Evolutionary conservation across 2,888 invertebrate species (phyloP).

Genomic region (Drosophila percnosoma): DNA sequence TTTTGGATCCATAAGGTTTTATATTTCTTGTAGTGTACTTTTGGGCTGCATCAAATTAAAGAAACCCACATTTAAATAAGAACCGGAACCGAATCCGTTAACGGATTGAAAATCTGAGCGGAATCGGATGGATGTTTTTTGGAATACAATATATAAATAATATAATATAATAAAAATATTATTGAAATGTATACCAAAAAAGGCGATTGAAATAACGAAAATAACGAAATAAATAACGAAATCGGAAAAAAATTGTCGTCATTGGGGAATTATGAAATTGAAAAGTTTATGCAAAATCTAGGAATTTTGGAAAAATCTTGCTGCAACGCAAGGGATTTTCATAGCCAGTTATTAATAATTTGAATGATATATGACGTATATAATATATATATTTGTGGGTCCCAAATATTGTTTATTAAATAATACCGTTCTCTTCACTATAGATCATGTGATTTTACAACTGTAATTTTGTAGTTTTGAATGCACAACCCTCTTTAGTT

Average conservation of each 20-base stretch:
- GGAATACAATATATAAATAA: not conserved
- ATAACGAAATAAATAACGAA: not conserved
- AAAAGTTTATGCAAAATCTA: not conserved
- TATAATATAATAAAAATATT: not conserved
- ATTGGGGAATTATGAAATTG: not conserved
- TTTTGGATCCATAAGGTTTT: not conserved
- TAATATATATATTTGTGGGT: not conserved
- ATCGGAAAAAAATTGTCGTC: not conserved
- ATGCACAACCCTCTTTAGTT: no score
- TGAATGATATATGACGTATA: not conserved
- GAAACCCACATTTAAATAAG: not conserved
- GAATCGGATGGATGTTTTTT: not conserved
- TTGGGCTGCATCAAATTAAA: not conserved
- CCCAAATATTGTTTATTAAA: not conserved
- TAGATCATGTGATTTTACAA: not conserved
- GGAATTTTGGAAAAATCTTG: not conserved
- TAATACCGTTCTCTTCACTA: not conserved
- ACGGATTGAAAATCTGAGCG: not conserved
- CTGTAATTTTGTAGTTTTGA: not conserved
- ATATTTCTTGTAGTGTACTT: not conserved
- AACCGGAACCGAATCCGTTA: not conserved
- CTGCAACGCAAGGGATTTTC: not conserved
- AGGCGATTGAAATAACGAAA: not conserved
- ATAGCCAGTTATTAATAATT: not conserved
- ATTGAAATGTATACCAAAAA: not conserved